phyloP scores from a whole-genome alignment of 2,888 invertebrate genomes.

The Metellina segmentata region DNA sequence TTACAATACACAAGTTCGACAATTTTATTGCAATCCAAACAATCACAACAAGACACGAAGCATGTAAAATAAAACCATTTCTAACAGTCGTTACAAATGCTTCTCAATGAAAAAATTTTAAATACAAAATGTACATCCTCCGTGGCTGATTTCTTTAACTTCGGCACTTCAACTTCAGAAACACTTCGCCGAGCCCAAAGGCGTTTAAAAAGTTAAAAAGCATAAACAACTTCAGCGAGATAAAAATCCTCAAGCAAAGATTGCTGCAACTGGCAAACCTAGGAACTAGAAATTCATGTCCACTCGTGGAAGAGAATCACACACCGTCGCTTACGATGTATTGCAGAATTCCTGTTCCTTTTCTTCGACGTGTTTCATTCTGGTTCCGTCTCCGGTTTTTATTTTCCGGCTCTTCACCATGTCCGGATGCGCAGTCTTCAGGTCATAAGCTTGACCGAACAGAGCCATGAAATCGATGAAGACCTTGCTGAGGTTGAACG shows the following conservation, averaged over 20 bases:
- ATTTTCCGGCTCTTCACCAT: slow-evolving; percentile 68
- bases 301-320: neutral
- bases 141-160: neutral
- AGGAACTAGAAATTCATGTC: neutral
- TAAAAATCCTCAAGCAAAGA: neutral
- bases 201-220: too few relatives aligned
- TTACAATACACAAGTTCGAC: neutral
- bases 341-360: slow-evolving; percentile 22
- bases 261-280: neutral
- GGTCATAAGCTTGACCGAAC: slow-evolving; percentile 80
- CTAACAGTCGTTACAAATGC: neutral
- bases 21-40: neutral
- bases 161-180: neutral
- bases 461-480: slow-evolving; percentile 81
- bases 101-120: neutral
- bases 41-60: neutral
- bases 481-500: slow-evolving; percentile 80
- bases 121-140: neutral
- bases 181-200: too few relatives aligned
- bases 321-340: slow-evolving; percentile 4
- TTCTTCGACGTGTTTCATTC: slow-evolving; percentile 49
- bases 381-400: slow-evolving; percentile 71
- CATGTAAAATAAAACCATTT: neutral
- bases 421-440: slow-evolving; percentile 63
- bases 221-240: neutral